Conservation (phyloP, 2,888 invertebrate genomes). For the Dynastes tityus region DNA sequence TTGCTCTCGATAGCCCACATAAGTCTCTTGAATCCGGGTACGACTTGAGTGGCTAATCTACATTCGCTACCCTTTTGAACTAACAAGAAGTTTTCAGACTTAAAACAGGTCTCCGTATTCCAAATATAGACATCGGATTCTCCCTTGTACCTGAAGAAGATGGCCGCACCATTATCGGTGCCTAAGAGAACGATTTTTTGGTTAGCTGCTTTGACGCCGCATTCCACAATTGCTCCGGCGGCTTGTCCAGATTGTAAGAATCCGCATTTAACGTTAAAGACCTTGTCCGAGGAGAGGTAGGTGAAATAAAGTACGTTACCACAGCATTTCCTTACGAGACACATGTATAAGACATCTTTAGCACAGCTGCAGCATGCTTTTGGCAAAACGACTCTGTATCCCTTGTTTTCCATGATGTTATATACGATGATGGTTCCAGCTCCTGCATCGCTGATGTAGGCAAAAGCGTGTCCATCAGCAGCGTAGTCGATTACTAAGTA, state of each 20-base stretch:
- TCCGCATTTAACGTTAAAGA: slow-evolving; percentile 79
- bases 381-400: slow-evolving; percentile 78
- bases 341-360: slow-evolving; percentile 79
- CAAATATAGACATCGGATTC: slow-evolving; percentile 75
- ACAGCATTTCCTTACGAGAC: slow-evolving; percentile 75
- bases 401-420: slow-evolving; percentile 76
- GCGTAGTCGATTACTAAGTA: slow-evolving; percentile 80
- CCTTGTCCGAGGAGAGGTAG: slow-evolving; percentile 76
- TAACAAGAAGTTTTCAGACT: slow-evolving; percentile 70
- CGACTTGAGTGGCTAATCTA: slow-evolving; percentile 75
- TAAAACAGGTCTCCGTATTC: slow-evolving; percentile 72
- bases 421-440: slow-evolving; percentile 80
- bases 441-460: slow-evolving; percentile 81
- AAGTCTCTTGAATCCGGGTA: slow-evolving; percentile 74
- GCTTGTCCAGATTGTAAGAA: slow-evolving; percentile 76
- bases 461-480: slow-evolving; percentile 75
- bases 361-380: slow-evolving; percentile 71
- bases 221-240: slow-evolving; percentile 71
- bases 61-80: slow-evolving; percentile 74
- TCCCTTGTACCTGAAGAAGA: slow-evolving; percentile 76
- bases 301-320: slow-evolving; percentile 76
- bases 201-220: slow-evolving; percentile 73
- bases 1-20: slow-evolving; percentile 78
- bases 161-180: slow-evolving; percentile 75
- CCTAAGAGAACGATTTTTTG: slow-evolving; percentile 76